Evolutionary conservation across 2,113 vertebrate species (phyloP), one percentile per base, ranked within the genome.

Genomic region (Pleuronectes platessa): DNA sequence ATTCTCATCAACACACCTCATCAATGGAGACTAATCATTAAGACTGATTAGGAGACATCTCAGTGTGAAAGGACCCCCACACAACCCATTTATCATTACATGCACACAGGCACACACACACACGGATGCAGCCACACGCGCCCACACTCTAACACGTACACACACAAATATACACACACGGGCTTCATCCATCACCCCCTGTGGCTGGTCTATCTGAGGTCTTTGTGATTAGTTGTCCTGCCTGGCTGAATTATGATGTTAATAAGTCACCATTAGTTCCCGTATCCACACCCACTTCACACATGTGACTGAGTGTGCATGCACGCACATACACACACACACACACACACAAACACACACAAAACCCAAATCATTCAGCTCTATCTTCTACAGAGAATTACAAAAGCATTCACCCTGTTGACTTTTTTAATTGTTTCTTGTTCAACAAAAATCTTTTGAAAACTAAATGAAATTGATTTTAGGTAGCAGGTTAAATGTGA

Each of bases 191-290:
- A 90, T 93, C 90, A 91, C 64, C 76, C 72, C 84, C 68, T 37
- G 68, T 82, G 79, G 88, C 91, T 86, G 89, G 83, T 91, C 91
- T 89, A 87, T 92, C 89, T 82, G 81, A 93, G 84, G 89, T 84
- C 84, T 88, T 71, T 79, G 88, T 92, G 92, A 92, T 93, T 92
- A 91, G 92, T 92, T 93, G 91, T 91, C 86, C 90, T 89, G 91
- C 88, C 88, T 17, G 54, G 86, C 88, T 91, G 91, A 92, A 92
- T 93, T 90, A 93, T 93, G 92, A 91, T 82, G 90, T 91, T 91
- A 92, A 93, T 92, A 93, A 93, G 91, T 93, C 92, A 91, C 90
- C 81, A 91, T 90, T 92, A 90, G 86, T 85, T 90, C 67, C 49
- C 40, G 9, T 79, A 80, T 90, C 74, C 86, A 76, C 88, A 78